These are phyloP conservation scores for Frankliniella fusca DNA, from an alignment of 2,888 invertebrate genomes.

Conservation along the genomic window DNA sequence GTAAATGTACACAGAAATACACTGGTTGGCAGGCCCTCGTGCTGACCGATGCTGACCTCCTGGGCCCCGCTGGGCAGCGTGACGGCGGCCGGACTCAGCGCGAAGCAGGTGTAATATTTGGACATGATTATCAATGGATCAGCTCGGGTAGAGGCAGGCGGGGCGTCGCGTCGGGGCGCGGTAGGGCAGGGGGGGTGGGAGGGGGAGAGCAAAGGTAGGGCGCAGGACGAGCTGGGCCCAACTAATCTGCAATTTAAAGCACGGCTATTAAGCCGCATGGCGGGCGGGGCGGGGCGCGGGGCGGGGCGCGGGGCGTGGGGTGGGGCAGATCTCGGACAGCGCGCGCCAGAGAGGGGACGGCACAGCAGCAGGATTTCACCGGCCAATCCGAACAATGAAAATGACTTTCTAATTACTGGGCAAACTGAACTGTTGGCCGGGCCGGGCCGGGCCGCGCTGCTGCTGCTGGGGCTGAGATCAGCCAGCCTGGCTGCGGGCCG, in stretches of 20 bases:
- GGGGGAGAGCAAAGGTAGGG: not conserved
- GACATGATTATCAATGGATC: too few species aligned
- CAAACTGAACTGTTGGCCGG: not conserved
- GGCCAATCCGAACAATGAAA: not conserved
- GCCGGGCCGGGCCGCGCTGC: not conserved
- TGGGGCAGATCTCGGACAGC: not conserved
- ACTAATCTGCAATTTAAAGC: conserved; percentile 1
- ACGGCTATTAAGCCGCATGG: not conserved
- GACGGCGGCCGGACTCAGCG: too few species aligned
- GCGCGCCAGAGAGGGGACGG: not conserved
- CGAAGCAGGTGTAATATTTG: too few species aligned
- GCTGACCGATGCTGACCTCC: too few species aligned
- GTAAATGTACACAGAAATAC: too few species aligned
- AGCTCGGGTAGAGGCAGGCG: too few species aligned
- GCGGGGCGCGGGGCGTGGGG: not conserved
- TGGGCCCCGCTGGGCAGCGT: too few species aligned
- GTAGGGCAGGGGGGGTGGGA: not conserved
- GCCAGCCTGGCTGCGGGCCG: too few species aligned
- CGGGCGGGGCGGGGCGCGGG: not conserved
- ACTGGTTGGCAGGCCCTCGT: too few species aligned
- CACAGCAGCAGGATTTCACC: not conserved
- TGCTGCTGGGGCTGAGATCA: too few species aligned
- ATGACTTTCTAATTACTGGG: not conserved
- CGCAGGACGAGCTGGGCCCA: not conserved
- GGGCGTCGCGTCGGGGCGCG: not conserved